Base-by-base conservation (phyloP, 2,113 vertebrate species). In the Alethe diademata region DNA sequence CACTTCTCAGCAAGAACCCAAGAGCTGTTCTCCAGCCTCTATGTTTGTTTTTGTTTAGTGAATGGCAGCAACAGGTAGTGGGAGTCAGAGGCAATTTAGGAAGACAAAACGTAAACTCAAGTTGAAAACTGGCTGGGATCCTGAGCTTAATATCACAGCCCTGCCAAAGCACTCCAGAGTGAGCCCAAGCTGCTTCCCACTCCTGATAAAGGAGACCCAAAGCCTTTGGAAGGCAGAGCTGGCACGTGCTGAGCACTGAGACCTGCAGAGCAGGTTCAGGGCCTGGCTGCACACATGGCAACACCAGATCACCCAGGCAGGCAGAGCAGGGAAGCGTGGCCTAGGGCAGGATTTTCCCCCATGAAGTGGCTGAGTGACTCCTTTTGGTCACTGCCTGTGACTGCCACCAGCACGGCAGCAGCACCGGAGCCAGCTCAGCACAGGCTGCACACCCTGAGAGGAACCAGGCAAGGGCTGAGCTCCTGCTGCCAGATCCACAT, bases 51-150 rank as follows among this genome's bases (percentile, higher is more conserved):
- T 61, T 61, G 47, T 54, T 78, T 47, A 29, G 56, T 64, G 75
- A 80, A 42, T n/a, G 81, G 60, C 90, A 93, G 82, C 85, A 95
- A 79, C 54, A 96, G 94, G 78, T 83, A 96, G 67, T 54, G 43
- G 50, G 74, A 80, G 43, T 31, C 31, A 71, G 78, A 86, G 75
- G 79, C 76, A 81, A 56, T 86, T 94, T 54, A 92, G 74, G 87
- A 74, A 85, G 51, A 83, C 89, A 94, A 72, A 87, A 85, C 1
- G 7, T 70, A 72, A 96, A 92, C 16, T 75, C 24, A 23, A 54
- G 62, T 48, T 90, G 40, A 74, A 84, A 95, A 56, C 88, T 92
- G 88, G 78, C 90, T 73, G 16, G 31, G 64, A 83, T 93, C 86
- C 85, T 95, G 54, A 83, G 72, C 43, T 92, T 53, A 60, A 1